Conservation (phyloP, 2,888 invertebrate genomes). For the Leptarthrus brevirostris region DNA sequence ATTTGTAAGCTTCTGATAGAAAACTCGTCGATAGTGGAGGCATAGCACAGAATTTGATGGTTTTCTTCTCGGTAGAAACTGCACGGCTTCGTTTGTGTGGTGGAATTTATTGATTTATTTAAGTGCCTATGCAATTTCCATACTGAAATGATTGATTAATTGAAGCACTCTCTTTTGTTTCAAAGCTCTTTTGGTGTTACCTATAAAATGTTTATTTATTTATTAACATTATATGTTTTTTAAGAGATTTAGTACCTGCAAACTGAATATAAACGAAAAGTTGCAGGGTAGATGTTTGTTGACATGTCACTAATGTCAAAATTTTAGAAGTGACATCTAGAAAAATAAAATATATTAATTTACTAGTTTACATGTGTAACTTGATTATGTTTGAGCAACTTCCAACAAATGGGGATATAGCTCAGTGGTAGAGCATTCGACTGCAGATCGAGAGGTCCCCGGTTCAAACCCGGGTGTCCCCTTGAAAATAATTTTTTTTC, state of each 20-base stretch:
- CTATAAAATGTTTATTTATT: neutral
- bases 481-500: neutral
- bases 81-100: neutral
- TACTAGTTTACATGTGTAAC: no score
- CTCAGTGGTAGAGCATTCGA: slow-evolving; percentile 65
- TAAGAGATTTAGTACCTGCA: neutral
- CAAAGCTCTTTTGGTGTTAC: no score
- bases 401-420: slow-evolving; percentile 63
- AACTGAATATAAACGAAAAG: neutral
- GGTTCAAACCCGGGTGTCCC: slow-evolving; percentile 55
- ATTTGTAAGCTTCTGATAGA: slow-evolving; percentile 6
- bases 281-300: neutral
- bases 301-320: neutral
- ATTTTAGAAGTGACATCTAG: neutral
- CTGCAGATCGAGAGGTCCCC: slow-evolving; percentile 62
- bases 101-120: slow-evolving; percentile 6
- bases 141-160: neutral
- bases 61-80: neutral
- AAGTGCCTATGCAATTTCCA: neutral
- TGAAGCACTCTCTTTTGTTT: no score
- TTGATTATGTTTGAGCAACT: no score
- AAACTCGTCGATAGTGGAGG: slow-evolving; percentile 4
- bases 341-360: neutral
- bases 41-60: slow-evolving; percentile 36
- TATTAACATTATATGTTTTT: neutral